Evolutionary conservation across 2,113 vertebrate species (phyloP).

Genomic region (Triplophysa tibetana): DNA sequence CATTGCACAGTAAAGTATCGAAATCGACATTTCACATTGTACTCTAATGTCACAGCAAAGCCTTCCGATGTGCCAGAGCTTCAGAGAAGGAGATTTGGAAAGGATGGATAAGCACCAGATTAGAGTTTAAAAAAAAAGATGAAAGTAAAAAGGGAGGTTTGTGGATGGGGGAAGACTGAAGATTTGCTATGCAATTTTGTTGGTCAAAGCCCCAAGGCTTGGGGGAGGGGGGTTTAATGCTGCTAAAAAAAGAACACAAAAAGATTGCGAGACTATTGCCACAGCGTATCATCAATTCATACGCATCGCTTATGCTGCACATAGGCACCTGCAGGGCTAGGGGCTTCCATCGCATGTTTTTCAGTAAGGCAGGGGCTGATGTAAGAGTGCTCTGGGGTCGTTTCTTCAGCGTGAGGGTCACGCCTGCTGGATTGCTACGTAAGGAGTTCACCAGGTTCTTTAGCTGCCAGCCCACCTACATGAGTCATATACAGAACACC

Average conservation of each 20-base stretch:
- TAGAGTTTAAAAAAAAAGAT: constrained; percentile 20
- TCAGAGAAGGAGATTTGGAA: constrained; percentile 17
- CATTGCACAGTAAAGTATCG: constrained; percentile 5
- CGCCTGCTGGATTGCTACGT: constrained; percentile 76
- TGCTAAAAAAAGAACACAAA: constrained; percentile 18
- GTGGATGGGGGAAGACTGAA: constrained; percentile 5
- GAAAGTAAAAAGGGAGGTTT: constrained; percentile 47
- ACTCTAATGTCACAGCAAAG: constrained; percentile 1
- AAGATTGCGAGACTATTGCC: constrained; percentile 6
- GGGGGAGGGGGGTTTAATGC: constrained; percentile 42
- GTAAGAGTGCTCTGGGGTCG: constrained; percentile 79
- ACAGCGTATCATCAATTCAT: constrained; percentile 41
- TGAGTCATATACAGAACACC: constrained; percentile 8
- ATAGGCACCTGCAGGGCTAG: constrained; percentile 73
- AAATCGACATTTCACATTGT: constrained; percentile 16
- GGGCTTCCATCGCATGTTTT: constrained; percentile 82
- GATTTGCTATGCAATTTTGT: constrained; percentile 52
- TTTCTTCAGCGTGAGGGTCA: constrained; percentile 77
- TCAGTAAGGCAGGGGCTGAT: constrained; percentile 77
- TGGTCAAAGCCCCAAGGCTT: constrained; percentile 44
- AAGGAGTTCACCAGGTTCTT: constrained; percentile 77
- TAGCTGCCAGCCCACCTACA: constrained; percentile 79
- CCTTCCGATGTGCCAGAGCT: background rate
- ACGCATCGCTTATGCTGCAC: constrained; percentile 18
- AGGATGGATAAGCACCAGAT: constrained; percentile 26